Percentiles rank a stretch among this genome's conserved stretches.
phyloP scores from a whole-genome alignment of 2,888 invertebrate species.

The Cheiracanthium punctorium region DNA sequence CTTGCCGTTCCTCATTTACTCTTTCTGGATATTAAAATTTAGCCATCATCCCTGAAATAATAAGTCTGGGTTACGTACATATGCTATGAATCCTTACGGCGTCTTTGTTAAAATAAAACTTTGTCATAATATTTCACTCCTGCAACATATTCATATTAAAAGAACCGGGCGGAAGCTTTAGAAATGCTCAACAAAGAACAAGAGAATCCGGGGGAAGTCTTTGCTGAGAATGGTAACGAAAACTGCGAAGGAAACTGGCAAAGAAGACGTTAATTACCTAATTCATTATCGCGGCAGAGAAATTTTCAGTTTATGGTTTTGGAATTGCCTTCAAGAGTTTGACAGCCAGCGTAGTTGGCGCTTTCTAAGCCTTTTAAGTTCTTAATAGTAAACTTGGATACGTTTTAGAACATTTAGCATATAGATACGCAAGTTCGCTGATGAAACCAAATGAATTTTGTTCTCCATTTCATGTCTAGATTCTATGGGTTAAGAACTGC shows the following conservation, averaged over 20 bases:
- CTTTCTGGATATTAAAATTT: not conserved
- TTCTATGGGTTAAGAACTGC: no score
- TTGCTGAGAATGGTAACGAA: constrained; percentile 5
- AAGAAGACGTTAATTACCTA: constrained; percentile 33
- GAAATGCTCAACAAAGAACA: constrained; percentile 9
- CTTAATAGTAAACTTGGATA: no score
- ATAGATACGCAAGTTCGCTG: no score
- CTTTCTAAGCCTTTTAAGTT: no score
- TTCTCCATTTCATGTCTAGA: no score
- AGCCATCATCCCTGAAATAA: not conserved
- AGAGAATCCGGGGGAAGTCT: not conserved
- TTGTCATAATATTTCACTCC: not conserved
- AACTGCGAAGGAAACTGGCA: constrained; percentile 4
- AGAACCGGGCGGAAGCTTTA: constrained; percentile 3
- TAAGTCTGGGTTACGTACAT: not conserved
- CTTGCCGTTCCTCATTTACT: no score
- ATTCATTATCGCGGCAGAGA: constrained; percentile 8
- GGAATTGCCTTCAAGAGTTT: not conserved
- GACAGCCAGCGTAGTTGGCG: no score
- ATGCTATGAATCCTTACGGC: not conserved
- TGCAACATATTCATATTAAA: not conserved
- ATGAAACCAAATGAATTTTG: no score
- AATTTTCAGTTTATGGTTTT: not conserved
- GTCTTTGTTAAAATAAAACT: constrained; percentile 1
- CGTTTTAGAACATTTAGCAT: no score